These are phyloP conservation scores for Aporophyla lueneburgensis DNA, from an alignment of 2,888 invertebrate species.

Conservation along the genomic window DNA sequence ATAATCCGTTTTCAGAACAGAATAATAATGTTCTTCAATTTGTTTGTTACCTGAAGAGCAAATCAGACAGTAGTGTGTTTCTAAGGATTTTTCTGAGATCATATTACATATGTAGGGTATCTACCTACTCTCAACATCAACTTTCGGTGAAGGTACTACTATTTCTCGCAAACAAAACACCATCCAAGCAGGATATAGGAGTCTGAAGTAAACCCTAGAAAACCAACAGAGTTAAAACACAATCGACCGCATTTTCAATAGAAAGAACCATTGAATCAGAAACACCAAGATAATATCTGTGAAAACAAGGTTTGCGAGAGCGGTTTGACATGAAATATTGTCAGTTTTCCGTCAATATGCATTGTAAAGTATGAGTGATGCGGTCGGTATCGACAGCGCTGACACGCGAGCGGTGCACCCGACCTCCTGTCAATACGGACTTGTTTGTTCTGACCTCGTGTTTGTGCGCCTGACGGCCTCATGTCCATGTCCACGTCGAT, in stretches of 20 bases:
- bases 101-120: background rate
- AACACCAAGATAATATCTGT: constrained; percentile 56
- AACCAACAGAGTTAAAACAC: constrained; percentile 17
- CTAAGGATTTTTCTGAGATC: background rate
- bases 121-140: background rate
- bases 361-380: constrained; percentile 67
- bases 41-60: background rate
- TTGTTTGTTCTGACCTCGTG: constrained; percentile 56
- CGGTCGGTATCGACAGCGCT: constrained; percentile 48
- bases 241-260: constrained; percentile 49
- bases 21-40: background rate
- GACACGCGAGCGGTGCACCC: constrained; percentile 57
- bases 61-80: background rate
- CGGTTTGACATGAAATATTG: constrained; percentile 65
- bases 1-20: background rate
- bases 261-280: constrained; percentile 57
- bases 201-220: constrained; percentile 12
- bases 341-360: constrained; percentile 64
- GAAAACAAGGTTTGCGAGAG: constrained; percentile 57
- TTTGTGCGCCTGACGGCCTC: constrained; percentile 26
- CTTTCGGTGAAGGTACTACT: background rate
- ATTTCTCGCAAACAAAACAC: background rate
- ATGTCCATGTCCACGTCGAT: constrained; percentile 13
- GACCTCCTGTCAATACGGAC: constrained; percentile 47
- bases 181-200: constrained; percentile 15